Conservation (phyloP, 2,888 invertebrate genomes). For the Epirrhoe tristata region DNA sequence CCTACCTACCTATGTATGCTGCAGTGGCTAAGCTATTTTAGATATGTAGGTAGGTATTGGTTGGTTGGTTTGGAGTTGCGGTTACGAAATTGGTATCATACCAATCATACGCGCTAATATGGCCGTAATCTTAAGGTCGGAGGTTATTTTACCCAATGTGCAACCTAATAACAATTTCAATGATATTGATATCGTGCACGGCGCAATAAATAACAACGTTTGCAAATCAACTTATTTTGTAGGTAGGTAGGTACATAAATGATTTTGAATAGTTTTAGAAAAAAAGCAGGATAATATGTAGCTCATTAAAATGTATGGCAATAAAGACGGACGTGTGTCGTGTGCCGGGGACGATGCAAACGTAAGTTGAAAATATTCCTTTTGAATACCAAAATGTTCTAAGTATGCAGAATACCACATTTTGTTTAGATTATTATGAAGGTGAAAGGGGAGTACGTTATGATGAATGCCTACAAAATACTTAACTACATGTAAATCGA, state of each 20-base stretch:
- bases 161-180: conserved; percentile 27
- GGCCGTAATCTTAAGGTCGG: conserved; percentile 53
- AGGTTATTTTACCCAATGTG: conserved; percentile 51
- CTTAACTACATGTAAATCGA: background rate
- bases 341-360: conserved; percentile 72
- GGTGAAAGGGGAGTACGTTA: conserved; percentile 43
- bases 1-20: too few relatives aligned
- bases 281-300: conserved; percentile 27
- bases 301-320: conserved; percentile 56
- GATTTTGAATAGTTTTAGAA: conserved; percentile 1
- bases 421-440: conserved; percentile 46
- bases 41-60: conserved; percentile 27
- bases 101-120: conserved; percentile 56
- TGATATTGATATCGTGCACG: conserved; percentile 2
- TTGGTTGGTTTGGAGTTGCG: conserved; percentile 45
- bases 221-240: background rate
- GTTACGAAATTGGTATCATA: conserved; percentile 63
- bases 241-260: background rate
- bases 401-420: conserved; percentile 53
- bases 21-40: background rate
- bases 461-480: conserved; percentile 24
- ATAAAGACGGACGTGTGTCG: conserved; percentile 74
- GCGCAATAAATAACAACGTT: background rate
- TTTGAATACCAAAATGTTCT: conserved; percentile 63
- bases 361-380: conserved; percentile 57